Base-by-base conservation (phyloP, 2,797 vertebrate species). In the Onychomys leucogaster region DNA sequence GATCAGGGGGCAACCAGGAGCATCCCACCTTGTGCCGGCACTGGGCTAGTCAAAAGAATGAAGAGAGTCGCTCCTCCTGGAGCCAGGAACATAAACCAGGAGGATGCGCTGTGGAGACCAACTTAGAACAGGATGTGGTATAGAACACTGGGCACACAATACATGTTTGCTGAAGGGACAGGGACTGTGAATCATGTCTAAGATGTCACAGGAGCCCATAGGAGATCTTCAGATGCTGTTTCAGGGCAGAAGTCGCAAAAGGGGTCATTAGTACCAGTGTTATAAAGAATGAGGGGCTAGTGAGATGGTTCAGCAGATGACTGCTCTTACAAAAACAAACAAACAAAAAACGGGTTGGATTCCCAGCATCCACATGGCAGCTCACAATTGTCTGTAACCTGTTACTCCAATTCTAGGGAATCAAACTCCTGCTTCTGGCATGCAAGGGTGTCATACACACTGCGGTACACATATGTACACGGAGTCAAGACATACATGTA, bases 171-270 rank as follows among this genome's bases (percentile, higher is more conserved):
- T 78, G 43, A 82, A n/a, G 55, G 61, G 91, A 73, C 34, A 43
- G 82, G 59, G 25, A 59, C 19, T 61, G 13, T 81, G 83, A 90
- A 71, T 29, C n/a, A 12, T 77, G 76, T 27, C 6, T 41, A 34
- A 82, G 5, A 46, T 29, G n/a, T 88, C 76, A 75, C 0, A 19
- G 46, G 67, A 81, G 55, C 59, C 34, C 89, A 57, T 2, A 3
- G 21, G 37, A 71, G 32, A 46, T 23, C n/a, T 69, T 89, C 63
- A 69, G 73, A 46, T 65, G 82, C 19, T 27, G 25, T 21, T 52
- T 87, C 32, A 41, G 71, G 65, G 61, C 94, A 89, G 88, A 92
- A 91, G 81, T 82, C 84, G 84, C 10, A n/a, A 69, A 80, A 71
- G 76, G 87, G 76, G 76, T 83, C n/a, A 34, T 11, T 59, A 43